Conservation (phyloP, 2,113 vertebrate species). For the Pedionomus torquatus region DNA sequence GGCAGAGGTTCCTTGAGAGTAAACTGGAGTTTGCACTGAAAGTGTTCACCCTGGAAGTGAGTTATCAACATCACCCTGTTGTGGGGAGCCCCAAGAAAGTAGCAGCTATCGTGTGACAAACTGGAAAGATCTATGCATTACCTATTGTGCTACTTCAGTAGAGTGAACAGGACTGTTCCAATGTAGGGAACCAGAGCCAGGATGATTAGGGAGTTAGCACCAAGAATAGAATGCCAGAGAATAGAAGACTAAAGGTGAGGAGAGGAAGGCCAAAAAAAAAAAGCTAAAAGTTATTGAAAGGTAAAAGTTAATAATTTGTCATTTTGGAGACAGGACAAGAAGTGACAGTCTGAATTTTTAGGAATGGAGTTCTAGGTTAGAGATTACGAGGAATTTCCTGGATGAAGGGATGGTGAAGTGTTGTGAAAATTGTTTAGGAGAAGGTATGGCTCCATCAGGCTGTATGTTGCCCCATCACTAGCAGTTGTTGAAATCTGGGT, state of each 20-base stretch:
- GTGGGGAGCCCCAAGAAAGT: neutral
- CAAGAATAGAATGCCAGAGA: neutral
- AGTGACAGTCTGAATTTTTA: neutral
- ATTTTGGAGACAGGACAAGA: neutral
- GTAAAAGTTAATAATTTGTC: neutral
- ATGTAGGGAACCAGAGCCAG: neutral
- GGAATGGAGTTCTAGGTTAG: neutral
- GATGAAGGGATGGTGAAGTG: neutral
- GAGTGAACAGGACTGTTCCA: too few species aligned
- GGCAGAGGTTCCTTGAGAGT: neutral
- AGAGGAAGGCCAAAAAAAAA: neutral
- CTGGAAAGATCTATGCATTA: neutral
- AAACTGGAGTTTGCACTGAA: neutral
- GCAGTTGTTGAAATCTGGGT: neutral
- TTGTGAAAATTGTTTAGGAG: neutral
- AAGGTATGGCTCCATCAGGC: neutral
- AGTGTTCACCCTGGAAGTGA: neutral
- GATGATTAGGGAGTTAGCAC: neutral
- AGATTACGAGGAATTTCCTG: neutral
- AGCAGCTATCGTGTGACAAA: neutral
- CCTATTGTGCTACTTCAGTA: fast-evolving
- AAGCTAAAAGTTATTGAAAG: neutral
- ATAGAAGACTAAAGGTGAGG: neutral
- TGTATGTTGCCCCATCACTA: too few species aligned
- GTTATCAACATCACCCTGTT: neutral